A percentile compares a stretch with the other conserved stretches of the same genome.
These are phyloP conservation scores for Plecturocebus donacophilus DNA, from an alignment of 2,113 vertebrate species.

Conservation along the genomic window DNA sequence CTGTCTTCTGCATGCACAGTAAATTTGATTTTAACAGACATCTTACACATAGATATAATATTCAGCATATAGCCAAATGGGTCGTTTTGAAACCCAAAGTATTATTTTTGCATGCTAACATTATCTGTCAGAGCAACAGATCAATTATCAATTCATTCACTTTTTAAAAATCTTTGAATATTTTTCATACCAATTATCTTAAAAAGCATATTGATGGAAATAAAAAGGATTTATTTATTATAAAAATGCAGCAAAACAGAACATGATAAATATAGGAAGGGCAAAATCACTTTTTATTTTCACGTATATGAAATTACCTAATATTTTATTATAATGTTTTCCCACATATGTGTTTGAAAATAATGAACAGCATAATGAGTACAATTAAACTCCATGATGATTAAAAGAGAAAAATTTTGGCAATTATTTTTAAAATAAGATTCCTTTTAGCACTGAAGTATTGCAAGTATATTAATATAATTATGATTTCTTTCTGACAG, in stretches of 20 bases:
- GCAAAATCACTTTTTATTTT: neutral
- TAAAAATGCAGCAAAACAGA: neutral
- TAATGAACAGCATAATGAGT: neutral
- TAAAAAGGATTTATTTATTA: neutral
- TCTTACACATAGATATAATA: neutral
- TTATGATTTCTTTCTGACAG: neutral
- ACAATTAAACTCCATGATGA: neutral
- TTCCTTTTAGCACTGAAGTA: neutral
- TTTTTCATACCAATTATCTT: neutral
- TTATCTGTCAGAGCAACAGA: neutral
- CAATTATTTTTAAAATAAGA: neutral
- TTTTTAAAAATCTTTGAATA: neutral
- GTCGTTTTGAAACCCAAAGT: neutral
- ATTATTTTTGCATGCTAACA: neutral
- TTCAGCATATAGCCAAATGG: neutral
- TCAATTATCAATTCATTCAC: neutral
- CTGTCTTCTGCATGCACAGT: neutral
- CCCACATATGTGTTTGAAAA: neutral
- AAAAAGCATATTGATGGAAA: neutral
- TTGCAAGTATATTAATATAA: neutral
- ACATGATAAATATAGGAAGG: neutral
- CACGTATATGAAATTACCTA: neutral
- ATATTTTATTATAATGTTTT: neutral
- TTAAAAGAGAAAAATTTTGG: neutral
- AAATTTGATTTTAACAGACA: neutral